Conservation (phyloP, 1,140 invertebrate genomes). For the Brachionus plicatilis region DNA sequence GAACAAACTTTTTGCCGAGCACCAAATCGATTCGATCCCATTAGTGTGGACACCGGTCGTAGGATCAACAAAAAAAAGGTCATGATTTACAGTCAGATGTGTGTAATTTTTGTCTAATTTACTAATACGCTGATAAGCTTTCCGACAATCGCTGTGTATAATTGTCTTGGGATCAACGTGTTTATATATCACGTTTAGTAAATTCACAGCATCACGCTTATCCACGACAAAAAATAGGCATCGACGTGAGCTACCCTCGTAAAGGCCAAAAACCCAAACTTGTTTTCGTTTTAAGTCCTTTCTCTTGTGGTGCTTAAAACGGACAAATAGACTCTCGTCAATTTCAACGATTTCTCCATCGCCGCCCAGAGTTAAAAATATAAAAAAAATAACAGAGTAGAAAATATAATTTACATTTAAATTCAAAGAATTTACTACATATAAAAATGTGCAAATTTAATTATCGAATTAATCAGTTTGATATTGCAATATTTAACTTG, state of each 20-base stretch:
- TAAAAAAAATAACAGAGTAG: no score
- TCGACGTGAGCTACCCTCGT: background rate
- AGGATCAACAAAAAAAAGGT: background rate
- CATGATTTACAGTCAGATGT: background rate
- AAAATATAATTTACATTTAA: no score
- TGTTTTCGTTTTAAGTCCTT: no score
- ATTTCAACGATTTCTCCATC: no score
- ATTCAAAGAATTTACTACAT: no score
- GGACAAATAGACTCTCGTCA: no score
- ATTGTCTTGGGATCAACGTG: background rate
- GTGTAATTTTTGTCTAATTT: background rate
- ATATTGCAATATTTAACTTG: no score
- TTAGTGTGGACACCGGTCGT: background rate
- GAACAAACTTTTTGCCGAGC: background rate
- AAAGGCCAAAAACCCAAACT: no score
- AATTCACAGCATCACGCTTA: background rate
- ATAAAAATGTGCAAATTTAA: no score
- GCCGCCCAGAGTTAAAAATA: no score
- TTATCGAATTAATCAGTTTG: no score
- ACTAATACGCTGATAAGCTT: background rate
- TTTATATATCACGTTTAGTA: background rate
- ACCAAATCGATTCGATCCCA: background rate
- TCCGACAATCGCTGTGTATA: background rate
- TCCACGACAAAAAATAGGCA: background rate
- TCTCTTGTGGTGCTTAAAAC: no score